Conservation (phyloP, 1,140 invertebrate genomes). For the Drosophila gunungcola region DNA sequence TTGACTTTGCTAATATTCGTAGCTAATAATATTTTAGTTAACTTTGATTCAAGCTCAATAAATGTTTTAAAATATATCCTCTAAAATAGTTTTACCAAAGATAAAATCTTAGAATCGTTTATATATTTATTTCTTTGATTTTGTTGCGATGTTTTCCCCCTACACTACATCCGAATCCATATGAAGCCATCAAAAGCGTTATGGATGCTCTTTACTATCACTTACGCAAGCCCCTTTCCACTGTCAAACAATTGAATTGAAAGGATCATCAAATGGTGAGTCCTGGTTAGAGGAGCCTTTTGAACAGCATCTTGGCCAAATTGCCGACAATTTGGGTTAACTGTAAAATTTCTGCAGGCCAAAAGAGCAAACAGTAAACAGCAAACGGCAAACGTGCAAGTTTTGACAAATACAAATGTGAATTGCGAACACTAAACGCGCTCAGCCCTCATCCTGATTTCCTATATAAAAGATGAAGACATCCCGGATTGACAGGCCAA, state of each 20-base stretch:
- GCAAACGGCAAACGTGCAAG: slow-evolving; percentile 74
- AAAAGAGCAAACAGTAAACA: slow-evolving; percentile 47
- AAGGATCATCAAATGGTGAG: slow-evolving; percentile 52
- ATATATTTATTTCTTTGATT: background rate
- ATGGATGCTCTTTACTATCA: slow-evolving; percentile 68
- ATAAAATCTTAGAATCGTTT: no score
- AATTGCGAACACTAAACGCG: slow-evolving; percentile 44
- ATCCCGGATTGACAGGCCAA: slow-evolving; percentile 48
- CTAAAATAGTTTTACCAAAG: no score
- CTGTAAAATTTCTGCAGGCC: slow-evolving; percentile 69
- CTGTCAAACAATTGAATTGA: slow-evolving; percentile 72
- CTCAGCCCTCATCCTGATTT: slow-evolving; percentile 22
- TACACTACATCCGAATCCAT: slow-evolving; percentile 19
- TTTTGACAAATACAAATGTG: slow-evolving; percentile 73
- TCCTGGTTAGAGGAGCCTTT: slow-evolving; percentile 24
- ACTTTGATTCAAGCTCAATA: no score
- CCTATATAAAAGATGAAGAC: slow-evolving; percentile 48
- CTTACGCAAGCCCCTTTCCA: slow-evolving; percentile 40
- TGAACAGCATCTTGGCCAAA: slow-evolving; percentile 71
- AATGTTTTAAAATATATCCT: no score
- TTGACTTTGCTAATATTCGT: no score
- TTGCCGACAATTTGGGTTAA: slow-evolving; percentile 81
- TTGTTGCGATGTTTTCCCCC: no score
- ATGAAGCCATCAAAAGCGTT: slow-evolving; percentile 62
- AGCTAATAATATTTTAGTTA: no score